These are phyloP conservation scores for Columba janthina DNA, from an alignment of 2,113 vertebrate species.

Conservation along the genomic window DNA sequence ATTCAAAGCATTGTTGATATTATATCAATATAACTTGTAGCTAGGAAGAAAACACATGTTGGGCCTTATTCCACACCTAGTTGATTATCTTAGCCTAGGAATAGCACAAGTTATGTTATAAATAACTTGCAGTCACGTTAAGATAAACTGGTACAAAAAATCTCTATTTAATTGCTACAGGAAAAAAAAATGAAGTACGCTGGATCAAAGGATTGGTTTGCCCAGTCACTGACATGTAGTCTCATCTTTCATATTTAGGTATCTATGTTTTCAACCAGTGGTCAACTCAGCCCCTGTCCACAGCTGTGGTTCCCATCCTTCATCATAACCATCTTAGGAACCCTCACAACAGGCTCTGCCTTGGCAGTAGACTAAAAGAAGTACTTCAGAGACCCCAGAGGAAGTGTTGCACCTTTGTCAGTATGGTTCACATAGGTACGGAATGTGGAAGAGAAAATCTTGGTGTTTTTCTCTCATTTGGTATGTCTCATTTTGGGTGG, in stretches of 20 bases:
- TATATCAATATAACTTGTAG: not conserved
- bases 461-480: not conserved
- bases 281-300: not conserved
- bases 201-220: not conserved
- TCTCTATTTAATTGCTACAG: not conserved
- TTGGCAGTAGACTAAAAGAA: not conserved
- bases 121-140: not conserved
- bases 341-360: not conserved
- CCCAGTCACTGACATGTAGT: not conserved
- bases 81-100: not conserved
- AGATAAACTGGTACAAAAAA: not conserved
- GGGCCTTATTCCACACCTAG: not conserved
- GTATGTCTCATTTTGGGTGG: not conserved
- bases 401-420: not conserved
- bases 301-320: not conserved
- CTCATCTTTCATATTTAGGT: not conserved
- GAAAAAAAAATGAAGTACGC: not conserved
- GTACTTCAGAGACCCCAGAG: not conserved
- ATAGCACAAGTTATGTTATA: not conserved
- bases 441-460: not conserved
- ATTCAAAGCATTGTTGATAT: not conserved
- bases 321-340: not conserved
- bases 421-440: not conserved
- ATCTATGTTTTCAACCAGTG: not conserved
- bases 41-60: not conserved